A percentile compares a stretch with the other conserved stretches of the same genome.
Conservation (phyloP, 2,888 invertebrate species). For the Lasioglossum villosulum region DNA sequence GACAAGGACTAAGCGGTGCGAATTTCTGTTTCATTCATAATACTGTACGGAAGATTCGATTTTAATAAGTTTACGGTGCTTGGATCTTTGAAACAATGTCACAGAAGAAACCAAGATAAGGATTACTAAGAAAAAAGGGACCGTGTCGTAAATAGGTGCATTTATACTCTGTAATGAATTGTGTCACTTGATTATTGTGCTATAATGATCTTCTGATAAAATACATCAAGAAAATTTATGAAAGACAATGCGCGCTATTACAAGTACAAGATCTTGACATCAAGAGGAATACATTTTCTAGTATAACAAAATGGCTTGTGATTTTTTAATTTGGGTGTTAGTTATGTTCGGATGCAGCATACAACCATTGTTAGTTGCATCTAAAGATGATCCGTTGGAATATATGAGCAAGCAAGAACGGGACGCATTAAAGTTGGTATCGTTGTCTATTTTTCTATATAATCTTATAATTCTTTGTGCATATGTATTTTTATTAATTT, state of each 20-base stretch:
- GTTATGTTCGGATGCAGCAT: constrained; percentile 76
- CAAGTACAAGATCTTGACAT: constrained; percentile 79
- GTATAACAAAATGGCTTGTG: constrained; percentile 74
- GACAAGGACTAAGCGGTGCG: constrained; percentile 1
- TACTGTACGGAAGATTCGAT: background rate
- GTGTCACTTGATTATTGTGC: constrained; percentile 8
- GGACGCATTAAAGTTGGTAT: constrained; percentile 87
- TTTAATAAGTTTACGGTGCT: constrained; percentile 31
- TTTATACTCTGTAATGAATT: background rate
- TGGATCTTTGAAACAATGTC: constrained; percentile 35
- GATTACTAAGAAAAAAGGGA: background rate
- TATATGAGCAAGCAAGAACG: constrained; percentile 89
- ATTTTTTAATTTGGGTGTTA: constrained; percentile 74
- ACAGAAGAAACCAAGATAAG: constrained; percentile 32
- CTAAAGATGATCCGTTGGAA: constrained; percentile 78
- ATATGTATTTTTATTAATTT: constrained; percentile 24
- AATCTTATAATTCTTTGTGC: background rate
- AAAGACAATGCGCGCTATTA: constrained; percentile 72
- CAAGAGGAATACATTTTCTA: constrained; percentile 63
- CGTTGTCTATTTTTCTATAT: constrained; percentile 4
- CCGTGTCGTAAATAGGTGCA: constrained; percentile 8
- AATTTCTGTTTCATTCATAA: background rate
- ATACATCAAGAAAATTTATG: constrained; percentile 29
- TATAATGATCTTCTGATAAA: constrained; percentile 47
- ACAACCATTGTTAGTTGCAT: constrained; percentile 65